phyloP scores from a whole-genome alignment of 1,140 invertebrate genomes.

The Temnothorax longispinosus region DNA sequence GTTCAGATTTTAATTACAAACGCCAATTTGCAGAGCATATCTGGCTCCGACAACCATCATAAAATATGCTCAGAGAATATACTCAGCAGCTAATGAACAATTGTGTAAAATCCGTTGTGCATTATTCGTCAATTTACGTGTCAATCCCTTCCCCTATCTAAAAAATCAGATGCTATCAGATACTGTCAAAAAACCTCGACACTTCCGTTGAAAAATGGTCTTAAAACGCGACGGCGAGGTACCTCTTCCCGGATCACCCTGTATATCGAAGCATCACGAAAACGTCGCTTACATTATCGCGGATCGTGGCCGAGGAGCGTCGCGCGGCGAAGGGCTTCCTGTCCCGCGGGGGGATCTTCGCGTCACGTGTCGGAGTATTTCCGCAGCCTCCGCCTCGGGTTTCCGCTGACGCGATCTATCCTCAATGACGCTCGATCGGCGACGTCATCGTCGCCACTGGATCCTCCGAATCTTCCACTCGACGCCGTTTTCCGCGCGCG shows the following conservation, averaged over 20 bases:
- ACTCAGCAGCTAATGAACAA: neutral
- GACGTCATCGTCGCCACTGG: neutral
- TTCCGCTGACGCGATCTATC: neutral
- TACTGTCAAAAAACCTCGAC: neutral
- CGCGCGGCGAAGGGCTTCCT: neutral
- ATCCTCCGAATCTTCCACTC: too few relatives aligned
- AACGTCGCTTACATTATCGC: neutral
- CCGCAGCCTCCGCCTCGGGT: neutral
- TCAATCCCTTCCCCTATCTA: neutral
- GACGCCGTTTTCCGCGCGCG: neutral
- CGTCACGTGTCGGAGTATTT: neutral
- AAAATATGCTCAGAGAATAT: too few relatives aligned
- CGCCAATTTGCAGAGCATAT: neutral
- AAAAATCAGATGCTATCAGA: neutral
- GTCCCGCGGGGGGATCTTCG: neutral
- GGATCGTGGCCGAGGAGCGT: neutral
- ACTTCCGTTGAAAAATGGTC: neutral
- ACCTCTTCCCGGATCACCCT: neutral
- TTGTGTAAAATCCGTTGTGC: neutral
- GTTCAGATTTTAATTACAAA: neutral
- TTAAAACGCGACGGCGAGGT: too few relatives aligned
- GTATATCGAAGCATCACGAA: neutral
- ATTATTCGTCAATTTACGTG: neutral
- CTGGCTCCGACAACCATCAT: too few relatives aligned
- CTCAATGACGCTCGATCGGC: conserved; percentile 13